Evolutionary conservation across 1,140 invertebrate genomes (phyloP), one percentile per base, ranked within the genome.

Genomic region (Copidosoma floridanum): DNA sequence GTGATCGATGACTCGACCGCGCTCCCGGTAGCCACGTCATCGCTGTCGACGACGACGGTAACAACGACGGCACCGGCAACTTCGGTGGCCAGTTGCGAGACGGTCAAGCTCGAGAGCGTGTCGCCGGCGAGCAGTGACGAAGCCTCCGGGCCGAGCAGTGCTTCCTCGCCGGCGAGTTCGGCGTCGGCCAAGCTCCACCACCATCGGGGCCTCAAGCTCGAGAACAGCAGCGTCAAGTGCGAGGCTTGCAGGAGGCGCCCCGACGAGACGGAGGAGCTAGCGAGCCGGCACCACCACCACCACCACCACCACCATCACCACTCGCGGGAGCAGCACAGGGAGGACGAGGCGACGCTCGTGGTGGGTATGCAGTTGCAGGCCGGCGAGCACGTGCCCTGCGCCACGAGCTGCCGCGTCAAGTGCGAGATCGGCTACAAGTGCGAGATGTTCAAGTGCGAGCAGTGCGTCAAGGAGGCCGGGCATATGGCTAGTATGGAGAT

Each of bases 191-290:
- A 41, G 11, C 50, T 47, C 11, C 58, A 55, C 1, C 55, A 61
- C 6, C 65, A 62, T 60, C 70, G 68, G 18, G 64, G 66, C 18
- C 73, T 79, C 48, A 81, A 81, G 51, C 24, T 78, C 18, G 79
- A 81, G 57, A 79, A 79, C 56, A 80, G 79, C 58, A 76, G 78
- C 48, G 78, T 80, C 16, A 80, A 81, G 53, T 80, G 78, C 58
- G 78, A 81, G 18, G 73, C 76, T 5, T 78, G 79, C 47, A 78
- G 70, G 32, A 70, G n/a, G 29, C 29, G n/a, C 26, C 11, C 14
- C 20, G 37, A 14, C 11, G 18, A 14, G n/a, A 23, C 23, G 21
- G 51, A 53, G 8, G 48, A 59, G 20, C 24, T 20, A 14, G 1
- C 21, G 21, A 1, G 3, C n/a, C 5, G 41, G 23, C 5, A 14